Conservation (phyloP, 1,140 invertebrate genomes). For the Lepidurus apus region DNA sequence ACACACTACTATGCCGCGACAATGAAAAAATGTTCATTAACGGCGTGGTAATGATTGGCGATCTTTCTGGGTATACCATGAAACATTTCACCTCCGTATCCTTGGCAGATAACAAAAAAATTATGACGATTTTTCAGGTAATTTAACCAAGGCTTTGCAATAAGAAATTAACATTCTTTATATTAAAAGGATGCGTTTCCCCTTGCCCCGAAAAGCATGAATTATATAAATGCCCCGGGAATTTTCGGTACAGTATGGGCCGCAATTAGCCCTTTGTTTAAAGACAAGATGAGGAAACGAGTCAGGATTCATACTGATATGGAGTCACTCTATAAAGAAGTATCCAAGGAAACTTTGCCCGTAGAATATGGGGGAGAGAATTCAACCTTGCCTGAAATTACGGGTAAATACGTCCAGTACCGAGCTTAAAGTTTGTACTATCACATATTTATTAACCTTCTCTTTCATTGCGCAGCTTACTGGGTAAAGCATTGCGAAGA, state of each 20-base stretch:
- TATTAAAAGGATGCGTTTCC: neutral
- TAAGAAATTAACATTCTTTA: neutral
- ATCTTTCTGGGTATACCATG: conserved; percentile 38
- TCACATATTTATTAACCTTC: neutral
- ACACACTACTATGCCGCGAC: neutral
- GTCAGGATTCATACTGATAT: neutral
- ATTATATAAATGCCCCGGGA: neutral
- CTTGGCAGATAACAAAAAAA: conserved; percentile 41
- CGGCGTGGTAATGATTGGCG: conserved; percentile 37
- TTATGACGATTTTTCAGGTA: conserved; percentile 40
- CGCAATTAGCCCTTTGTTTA: neutral
- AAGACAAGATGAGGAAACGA: neutral
- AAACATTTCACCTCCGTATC: conserved; percentile 39
- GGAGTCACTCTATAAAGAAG: conserved; percentile 65
- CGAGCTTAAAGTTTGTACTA: too few relatives aligned
- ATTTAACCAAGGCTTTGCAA: neutral
- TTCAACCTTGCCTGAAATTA: conserved; percentile 61
- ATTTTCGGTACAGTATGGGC: neutral
- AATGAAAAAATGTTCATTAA: conserved; percentile 25
- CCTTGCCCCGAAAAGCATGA: neutral
- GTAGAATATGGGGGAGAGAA: conserved; percentile 70
- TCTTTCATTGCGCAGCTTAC: neutral
- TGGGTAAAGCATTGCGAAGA: conserved; percentile 31
- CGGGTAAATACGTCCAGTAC: conserved; percentile 49
- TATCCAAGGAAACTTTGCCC: conserved; percentile 70